These are phyloP conservation scores for Eudemis profundana DNA, from an alignment of 2,888 invertebrate species.

Conservation along the genomic window DNA sequence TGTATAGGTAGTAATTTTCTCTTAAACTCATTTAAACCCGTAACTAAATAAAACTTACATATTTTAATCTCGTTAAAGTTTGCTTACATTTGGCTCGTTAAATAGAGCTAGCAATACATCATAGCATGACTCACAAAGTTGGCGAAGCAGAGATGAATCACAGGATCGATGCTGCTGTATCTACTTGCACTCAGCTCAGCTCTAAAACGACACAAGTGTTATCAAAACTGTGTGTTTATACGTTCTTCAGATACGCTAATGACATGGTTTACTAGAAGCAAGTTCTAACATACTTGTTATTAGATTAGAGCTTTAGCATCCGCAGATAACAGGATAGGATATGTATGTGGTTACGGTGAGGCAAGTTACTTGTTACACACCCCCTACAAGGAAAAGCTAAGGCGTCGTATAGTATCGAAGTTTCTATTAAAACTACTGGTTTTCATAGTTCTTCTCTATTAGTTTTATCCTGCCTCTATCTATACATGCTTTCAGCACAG, in stretches of 20 bases:
- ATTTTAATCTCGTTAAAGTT: slow-evolving; percentile 12
- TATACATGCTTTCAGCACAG: neutral
- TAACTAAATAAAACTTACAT: neutral
- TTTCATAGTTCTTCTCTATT: no score
- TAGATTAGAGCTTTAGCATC: slow-evolving; percentile 11
- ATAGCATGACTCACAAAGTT: slow-evolving; percentile 47
- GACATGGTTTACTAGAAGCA: neutral
- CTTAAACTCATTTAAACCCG: no score
- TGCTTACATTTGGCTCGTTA: neutral
- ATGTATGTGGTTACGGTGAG: neutral
- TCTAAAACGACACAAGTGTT: neutral
- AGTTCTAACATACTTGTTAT: slow-evolving; percentile 20
- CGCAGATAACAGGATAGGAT: slow-evolving; percentile 14
- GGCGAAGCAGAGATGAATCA: slow-evolving; percentile 60
- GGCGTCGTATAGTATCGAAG: no score
- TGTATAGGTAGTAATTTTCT: no score
- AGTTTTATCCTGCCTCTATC: neutral
- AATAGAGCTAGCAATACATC: slow-evolving; percentile 19
- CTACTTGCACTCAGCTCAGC: slow-evolving; percentile 48
- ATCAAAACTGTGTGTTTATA: neutral
- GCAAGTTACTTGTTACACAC: no score
- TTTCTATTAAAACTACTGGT: no score
- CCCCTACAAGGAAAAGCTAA: no score
- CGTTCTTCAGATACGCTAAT: neutral
- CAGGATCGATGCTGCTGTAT: slow-evolving; percentile 60